Evolutionary conservation across 2,113 vertebrate genomes (phyloP).

Genomic region (Lycaon pictus): DNA sequence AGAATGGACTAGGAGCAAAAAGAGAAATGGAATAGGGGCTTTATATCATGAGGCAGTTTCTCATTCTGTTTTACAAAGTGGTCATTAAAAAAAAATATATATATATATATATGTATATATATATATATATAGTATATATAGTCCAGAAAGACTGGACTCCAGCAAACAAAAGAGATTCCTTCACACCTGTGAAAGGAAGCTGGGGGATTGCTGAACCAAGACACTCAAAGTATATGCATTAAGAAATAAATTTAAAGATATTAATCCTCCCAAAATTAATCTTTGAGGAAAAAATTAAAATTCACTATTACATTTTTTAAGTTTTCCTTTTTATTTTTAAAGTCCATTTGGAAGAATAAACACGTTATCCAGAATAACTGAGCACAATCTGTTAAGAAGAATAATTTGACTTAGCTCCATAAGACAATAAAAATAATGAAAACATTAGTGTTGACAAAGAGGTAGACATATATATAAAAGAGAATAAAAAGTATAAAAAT

Average conservation of each 20-base stretch:
- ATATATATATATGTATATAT: no score
- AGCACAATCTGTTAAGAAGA: background rate
- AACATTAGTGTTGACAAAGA: background rate
- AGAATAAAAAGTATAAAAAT: background rate
- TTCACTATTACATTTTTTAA: slow-evolving; percentile 34
- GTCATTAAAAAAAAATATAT: background rate
- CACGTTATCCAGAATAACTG: background rate
- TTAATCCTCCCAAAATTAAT: background rate
- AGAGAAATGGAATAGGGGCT: background rate
- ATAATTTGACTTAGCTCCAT: background rate
- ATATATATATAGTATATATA: no score
- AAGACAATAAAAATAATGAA: slow-evolving; percentile 18
- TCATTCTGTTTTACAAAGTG: background rate
- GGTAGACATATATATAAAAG: background rate
- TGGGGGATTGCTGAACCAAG: background rate
- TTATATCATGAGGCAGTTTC: background rate
- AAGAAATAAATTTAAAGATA: background rate
- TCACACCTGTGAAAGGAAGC: background rate
- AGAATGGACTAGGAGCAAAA: background rate
- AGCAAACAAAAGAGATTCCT: background rate
- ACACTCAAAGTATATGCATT: background rate
- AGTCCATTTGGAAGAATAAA: background rate
- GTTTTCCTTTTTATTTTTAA: background rate
- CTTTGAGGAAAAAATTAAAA: background rate
- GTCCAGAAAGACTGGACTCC: background rate